Base-by-base conservation (phyloP, 2,797 vertebrate species). In the Oryzias sinensis region DNA sequence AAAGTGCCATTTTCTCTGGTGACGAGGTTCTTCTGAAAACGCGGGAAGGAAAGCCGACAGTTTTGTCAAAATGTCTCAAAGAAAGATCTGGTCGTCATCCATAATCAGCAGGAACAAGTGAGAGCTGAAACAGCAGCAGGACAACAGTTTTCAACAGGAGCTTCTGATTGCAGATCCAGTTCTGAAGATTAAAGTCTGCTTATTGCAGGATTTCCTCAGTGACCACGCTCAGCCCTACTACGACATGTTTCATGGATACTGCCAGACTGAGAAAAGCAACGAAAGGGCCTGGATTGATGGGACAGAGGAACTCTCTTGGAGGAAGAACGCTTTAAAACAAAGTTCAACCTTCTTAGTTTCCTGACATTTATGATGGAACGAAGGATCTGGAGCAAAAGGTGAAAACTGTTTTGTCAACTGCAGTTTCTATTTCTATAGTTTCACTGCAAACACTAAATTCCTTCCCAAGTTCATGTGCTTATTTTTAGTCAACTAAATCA, bases 171-270 rank as follows among this genome's bases (percentile, higher is more conserved):
- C 6, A 29, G 27, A 14, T 9, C 1, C 5, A 8, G 15, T 4
- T 15, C 11, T 41, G 11, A 44, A 44, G 43, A 43, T 4, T 0
- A 44, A n/a, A 45, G 4, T 59, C 16, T 54, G 14, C 8, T 43
- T 15, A 4, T 65, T 62, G 29, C 52, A 91, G 90, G 70, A 66
- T 52, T 90, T 88, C 49, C 65, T 88, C 66, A 70, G 16, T 24
- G 60, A 72, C 1, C 8, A 74, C 33, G 68, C 0, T 0, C 0
- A 1, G 0, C 1, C 0, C n/a, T n/a, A n/a, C 69, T 33, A 0
- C 5, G 25, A 68, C 11, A 0, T 0, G 0, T 0, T 0, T 0
- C 75, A 87, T 11, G 86, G 83, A n/a, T 90, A 70, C 74, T 91
- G 87, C 4, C 62, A 87, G 14, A 0, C 0, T 0, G 0, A 40